A percentile compares a stretch with the other conserved stretches of the same genome.
These are phyloP conservation scores for Pedetes capensis DNA, from an alignment of 2,113 vertebrate genomes.

Conservation along the genomic window DNA sequence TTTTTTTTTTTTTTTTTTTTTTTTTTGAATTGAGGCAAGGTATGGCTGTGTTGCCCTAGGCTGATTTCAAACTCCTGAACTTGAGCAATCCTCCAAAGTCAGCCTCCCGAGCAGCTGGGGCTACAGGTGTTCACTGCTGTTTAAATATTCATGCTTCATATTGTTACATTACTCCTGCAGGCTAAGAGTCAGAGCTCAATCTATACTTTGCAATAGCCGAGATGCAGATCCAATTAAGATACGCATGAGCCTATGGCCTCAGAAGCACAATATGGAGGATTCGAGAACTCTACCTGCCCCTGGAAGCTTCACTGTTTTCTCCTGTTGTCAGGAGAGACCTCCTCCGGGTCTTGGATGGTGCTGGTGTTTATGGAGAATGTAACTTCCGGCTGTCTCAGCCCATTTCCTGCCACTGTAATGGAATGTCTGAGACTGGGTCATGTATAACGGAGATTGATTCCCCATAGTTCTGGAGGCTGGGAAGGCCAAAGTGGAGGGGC, in stretches of 20 bases:
- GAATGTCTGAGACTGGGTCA: not conserved
- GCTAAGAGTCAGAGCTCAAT: not conserved
- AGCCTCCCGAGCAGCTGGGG: not conserved
- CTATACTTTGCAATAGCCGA: not conserved
- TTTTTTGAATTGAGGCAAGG: not conserved
- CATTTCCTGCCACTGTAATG: not conserved
- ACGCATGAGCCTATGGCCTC: conserved; percentile 45
- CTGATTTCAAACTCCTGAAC: too few relatives aligned
- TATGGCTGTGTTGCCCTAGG: not conserved
- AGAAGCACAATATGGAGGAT: conserved; percentile 33
- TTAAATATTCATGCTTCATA: not conserved
- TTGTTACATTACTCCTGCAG: not conserved
- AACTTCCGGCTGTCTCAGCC: not conserved
- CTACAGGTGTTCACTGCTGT: not conserved
- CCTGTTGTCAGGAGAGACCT: conserved; percentile 32
- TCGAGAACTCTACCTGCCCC: not conserved
- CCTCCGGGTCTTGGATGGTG: conserved; percentile 47
- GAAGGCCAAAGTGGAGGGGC: not conserved
- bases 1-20: not conserved
- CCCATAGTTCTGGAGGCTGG: not conserved
- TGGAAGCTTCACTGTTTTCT: not conserved
- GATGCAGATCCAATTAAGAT: not conserved
- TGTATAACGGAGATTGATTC: not conserved
- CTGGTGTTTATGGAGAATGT: conserved; percentile 23
- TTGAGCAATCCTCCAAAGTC: not conserved